A percentile compares a stretch with the other conserved stretches of the same genome.
phyloP scores from a whole-genome alignment of 2,797 vertebrate species.

The Kryptolebias ocellatus region DNA sequence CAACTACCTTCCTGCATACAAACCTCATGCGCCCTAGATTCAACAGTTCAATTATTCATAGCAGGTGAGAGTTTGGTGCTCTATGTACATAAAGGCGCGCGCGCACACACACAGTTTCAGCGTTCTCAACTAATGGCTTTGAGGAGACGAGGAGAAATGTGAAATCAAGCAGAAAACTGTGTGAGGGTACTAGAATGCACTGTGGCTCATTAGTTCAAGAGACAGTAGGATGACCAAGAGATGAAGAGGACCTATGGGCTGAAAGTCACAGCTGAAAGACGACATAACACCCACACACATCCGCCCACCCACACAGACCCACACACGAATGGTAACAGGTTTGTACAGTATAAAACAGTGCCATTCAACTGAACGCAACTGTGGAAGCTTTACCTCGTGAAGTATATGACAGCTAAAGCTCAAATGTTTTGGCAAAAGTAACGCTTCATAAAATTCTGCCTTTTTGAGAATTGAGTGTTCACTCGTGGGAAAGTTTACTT shows the following conservation, averaged over 20 bases:
- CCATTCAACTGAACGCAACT: conserved; percentile 5
- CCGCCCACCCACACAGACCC: background rate
- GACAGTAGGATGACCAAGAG: conserved; percentile 40
- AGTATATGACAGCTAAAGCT: background rate
- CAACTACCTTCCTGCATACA: conserved; percentile 75
- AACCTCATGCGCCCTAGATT: conserved; percentile 79
- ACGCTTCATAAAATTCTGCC: background rate
- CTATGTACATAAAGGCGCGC: conserved; percentile 43
- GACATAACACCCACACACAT: conserved; percentile 9
- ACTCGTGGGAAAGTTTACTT: background rate
- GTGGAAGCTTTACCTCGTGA: background rate
- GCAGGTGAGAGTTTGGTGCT: conserved; percentile 74
- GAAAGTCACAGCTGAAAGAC: conserved; percentile 43
- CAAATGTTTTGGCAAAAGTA: conserved; percentile 1
- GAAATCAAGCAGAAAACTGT: conserved; percentile 70
- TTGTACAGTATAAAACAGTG: conserved; percentile 1
- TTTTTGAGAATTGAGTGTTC: background rate
- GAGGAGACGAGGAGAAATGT: conserved; percentile 51
- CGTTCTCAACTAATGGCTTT: conserved; percentile 59
- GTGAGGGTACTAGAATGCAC: conserved; percentile 34
- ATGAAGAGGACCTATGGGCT: conserved; percentile 10
- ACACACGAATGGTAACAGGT: background rate
- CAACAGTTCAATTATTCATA: conserved; percentile 83
- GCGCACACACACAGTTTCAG: conserved; percentile 31
- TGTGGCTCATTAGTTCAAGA: conserved; percentile 63